These are phyloP conservation scores for Spodoptera exigua DNA, from an alignment of 2,888 invertebrate genomes.

Conservation along the genomic window DNA sequence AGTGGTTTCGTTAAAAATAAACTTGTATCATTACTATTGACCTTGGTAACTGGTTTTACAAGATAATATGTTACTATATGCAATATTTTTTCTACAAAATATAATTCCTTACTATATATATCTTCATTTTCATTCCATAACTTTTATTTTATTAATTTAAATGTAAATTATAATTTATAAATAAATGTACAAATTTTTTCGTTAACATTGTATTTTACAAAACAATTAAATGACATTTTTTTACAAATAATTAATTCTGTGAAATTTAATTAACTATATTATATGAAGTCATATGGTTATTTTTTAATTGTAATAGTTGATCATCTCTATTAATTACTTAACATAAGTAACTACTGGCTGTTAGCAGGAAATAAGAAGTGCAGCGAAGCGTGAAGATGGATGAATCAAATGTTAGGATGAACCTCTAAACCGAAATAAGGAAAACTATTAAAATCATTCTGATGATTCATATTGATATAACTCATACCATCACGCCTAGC, in stretches of 20 bases:
- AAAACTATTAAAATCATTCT: slow-evolving; percentile 8
- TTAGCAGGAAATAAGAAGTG: slow-evolving; percentile 51
- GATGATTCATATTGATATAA: too few relatives aligned
- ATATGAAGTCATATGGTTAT: not conserved
- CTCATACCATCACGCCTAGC: too few relatives aligned
- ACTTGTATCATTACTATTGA: slow-evolving; percentile 54
- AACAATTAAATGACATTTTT: too few relatives aligned
- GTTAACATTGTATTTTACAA: too few relatives aligned
- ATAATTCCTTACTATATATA: slow-evolving; percentile 28
- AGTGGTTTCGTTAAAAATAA: slow-evolving; percentile 58
- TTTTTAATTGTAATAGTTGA: slow-evolving; percentile 30
- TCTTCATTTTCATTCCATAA: not conserved
- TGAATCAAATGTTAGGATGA: slow-evolving; percentile 23
- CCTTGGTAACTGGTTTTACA: slow-evolving; percentile 56
- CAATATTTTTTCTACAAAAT: slow-evolving; percentile 53
- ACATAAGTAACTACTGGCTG: slow-evolving; percentile 28
- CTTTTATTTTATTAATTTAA: too few relatives aligned
- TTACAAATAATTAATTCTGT: too few relatives aligned
- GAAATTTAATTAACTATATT: too few relatives aligned
- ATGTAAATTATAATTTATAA: too few relatives aligned
- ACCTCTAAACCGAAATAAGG: slow-evolving; percentile 4
- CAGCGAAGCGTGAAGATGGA: slow-evolving; percentile 31
- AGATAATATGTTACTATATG: slow-evolving; percentile 55
- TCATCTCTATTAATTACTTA: slow-evolving; percentile 51
- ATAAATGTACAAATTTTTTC: too few relatives aligned